Evolutionary conservation across 2,113 vertebrate species (phyloP).

Genomic region (Meriones unguiculatus): DNA sequence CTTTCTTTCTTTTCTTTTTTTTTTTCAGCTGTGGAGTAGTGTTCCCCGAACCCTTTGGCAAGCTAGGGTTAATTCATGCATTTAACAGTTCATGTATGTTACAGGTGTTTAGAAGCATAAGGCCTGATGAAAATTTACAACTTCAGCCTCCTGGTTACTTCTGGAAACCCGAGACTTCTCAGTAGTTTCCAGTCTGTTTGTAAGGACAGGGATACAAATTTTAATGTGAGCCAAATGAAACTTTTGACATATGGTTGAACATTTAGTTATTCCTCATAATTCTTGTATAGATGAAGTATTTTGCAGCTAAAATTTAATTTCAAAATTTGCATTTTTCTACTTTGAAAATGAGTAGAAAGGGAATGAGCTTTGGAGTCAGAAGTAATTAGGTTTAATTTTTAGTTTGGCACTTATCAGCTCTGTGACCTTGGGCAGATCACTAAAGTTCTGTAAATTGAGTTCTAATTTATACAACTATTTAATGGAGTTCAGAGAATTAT

Average conservation of each 20-base stretch:
- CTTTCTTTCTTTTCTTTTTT: neutral
- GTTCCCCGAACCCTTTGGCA: neutral
- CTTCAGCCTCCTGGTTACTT: neutral
- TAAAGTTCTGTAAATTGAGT: neutral
- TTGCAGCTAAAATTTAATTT: conserved; percentile 10
- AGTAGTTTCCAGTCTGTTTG: neutral
- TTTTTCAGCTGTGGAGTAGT: neutral
- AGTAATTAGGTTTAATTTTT: conserved; percentile 12
- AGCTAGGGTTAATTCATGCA: neutral
- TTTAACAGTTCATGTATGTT: neutral
- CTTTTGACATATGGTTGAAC: neutral
- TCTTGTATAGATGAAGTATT: neutral
- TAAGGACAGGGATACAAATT: neutral
- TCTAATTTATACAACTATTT: neutral
- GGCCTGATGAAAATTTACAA: neutral
- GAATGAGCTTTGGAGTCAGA: neutral
- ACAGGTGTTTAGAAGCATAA: neutral
- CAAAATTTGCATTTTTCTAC: neutral
- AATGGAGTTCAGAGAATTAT: neutral
- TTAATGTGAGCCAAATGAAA: neutral
- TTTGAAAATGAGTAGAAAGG: neutral
- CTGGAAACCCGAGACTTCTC: neutral
- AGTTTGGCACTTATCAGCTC: neutral
- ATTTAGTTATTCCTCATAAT: neutral
- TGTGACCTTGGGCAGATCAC: neutral